phyloP scores from a whole-genome alignment of 2,797 vertebrate genomes.

The Galagoides demidoff region DNA sequence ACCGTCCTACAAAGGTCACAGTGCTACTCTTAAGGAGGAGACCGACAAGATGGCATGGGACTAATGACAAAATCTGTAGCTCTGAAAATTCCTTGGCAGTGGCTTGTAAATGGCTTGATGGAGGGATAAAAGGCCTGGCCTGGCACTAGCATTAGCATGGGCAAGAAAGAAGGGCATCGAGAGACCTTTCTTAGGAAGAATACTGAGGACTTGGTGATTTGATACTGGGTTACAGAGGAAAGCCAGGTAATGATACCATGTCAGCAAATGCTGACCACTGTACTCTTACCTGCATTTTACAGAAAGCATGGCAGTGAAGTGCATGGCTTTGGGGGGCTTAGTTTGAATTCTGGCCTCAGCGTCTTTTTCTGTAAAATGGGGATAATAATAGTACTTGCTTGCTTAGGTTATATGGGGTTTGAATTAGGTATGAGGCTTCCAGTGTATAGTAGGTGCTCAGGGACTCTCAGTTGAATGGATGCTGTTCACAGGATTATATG shows the following conservation, averaged over 20 bases:
- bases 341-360: conserved; percentile 10
- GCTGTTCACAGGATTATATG: not conserved
- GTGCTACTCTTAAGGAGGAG: not conserved
- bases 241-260: not conserved
- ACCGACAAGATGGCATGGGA: not conserved
- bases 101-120: not conserved
- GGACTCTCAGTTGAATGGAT: not conserved
- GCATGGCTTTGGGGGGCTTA: not conserved
- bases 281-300: not conserved
- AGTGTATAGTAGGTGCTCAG: not conserved
- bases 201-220: not conserved
- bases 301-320: too few species aligned
- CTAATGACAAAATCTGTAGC: not conserved
- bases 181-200: not conserved
- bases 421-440: not conserved
- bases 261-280: not conserved
- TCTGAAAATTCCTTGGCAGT: not conserved
- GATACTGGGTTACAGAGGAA: not conserved
- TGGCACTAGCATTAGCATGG: not conserved
- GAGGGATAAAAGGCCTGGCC: not conserved
- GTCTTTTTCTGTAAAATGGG: conserved; percentile 17
- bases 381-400: not conserved
- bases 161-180: not conserved
- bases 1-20: not conserved
- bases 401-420: not conserved